Evolutionary conservation across 2,888 invertebrate genomes (phyloP).

Genomic region (Pyrochroa serraticornis): DNA sequence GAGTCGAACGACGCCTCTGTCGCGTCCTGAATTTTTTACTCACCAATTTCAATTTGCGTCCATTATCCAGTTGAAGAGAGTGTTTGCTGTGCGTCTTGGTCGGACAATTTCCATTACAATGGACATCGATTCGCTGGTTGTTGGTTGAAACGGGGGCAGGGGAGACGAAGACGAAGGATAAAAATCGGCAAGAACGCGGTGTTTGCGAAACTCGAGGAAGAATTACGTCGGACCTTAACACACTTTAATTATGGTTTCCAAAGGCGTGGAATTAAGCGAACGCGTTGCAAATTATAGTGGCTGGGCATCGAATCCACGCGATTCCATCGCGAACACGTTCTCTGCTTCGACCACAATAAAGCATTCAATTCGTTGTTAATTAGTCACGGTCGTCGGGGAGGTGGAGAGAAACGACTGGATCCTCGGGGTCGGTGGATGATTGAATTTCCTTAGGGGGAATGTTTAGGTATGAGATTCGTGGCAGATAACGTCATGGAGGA

Average conservation of each 20-base stretch:
- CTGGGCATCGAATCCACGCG: constrained; percentile 44
- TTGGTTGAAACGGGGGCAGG: too few relatives aligned
- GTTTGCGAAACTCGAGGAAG: constrained; percentile 32
- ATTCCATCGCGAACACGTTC: constrained; percentile 53
- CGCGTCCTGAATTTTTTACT: constrained; percentile 22
- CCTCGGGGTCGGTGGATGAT: constrained; percentile 27
- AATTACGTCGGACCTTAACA: constrained; percentile 35
- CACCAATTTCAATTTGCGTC: constrained; percentile 23
- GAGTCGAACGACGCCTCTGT: constrained; percentile 3
- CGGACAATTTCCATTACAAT: constrained; percentile 30
- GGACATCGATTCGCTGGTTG: constrained; percentile 3
- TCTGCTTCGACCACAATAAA: constrained; percentile 45
- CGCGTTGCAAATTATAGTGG: constrained; percentile 52
- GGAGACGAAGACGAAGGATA: constrained; percentile 7
- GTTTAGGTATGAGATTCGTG: constrained; percentile 31
- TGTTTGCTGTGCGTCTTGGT: constrained; percentile 22
- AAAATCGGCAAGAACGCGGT: constrained; percentile 20
- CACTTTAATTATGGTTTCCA: constrained; percentile 51
- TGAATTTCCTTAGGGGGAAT: constrained; percentile 33
- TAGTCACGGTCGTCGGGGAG: constrained; percentile 31
- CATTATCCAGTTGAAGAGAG: constrained; percentile 26
- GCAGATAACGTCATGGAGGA: constrained; percentile 13
- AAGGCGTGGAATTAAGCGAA: constrained; percentile 47
- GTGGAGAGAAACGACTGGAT: constrained; percentile 14
- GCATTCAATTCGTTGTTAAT: constrained; percentile 50